Evolutionary conservation across 1,140 invertebrate species (phyloP).

Genomic region (Pristionchus pacificus): DNA sequence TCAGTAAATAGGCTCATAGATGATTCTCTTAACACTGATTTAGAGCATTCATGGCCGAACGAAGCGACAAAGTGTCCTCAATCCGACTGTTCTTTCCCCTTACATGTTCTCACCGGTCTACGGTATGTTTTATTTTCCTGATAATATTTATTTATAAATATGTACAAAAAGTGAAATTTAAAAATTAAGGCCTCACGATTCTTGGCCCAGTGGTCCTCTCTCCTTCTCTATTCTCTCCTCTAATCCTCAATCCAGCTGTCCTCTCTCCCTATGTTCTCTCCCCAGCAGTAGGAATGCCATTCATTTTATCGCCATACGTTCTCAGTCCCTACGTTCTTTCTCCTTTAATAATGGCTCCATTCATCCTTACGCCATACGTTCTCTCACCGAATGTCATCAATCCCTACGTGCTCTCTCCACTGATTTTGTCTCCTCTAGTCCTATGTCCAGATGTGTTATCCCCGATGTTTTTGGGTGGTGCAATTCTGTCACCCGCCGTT

Average conservation of each 20-base stretch:
- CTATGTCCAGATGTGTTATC: not conserved
- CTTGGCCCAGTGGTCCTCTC: slow-evolving; percentile 37
- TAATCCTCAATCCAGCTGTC: slow-evolving; percentile 48
- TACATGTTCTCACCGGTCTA: slow-evolving; percentile 51
- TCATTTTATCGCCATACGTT: slow-evolving; percentile 38
- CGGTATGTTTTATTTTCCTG: slow-evolving; percentile 36
- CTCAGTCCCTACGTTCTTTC: slow-evolving; percentile 38
- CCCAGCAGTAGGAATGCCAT: slow-evolving; percentile 34
- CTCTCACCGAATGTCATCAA: slow-evolving; percentile 3
- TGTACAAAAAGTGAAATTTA: too few species aligned
- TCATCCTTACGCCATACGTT: slow-evolving; percentile 41
- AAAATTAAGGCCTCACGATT: too few species aligned
- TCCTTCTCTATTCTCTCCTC: slow-evolving; percentile 47
- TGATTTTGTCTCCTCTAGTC: not conserved
- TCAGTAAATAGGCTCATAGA: too few species aligned
- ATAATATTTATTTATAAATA: too few species aligned
- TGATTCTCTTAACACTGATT: too few species aligned
- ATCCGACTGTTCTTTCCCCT: slow-evolving; percentile 45
- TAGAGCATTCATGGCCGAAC: too few species aligned
- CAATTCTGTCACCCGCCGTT: not conserved
- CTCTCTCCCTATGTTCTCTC: slow-evolving; percentile 34
- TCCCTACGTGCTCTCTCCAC: not conserved
- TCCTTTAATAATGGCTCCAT: slow-evolving; percentile 48
- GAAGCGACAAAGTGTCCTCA: slow-evolving; percentile 24
- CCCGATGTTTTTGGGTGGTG: not conserved